Base-by-base conservation (phyloP, 2,888 invertebrate genomes). In the Listrodromus nycthemerus region DNA sequence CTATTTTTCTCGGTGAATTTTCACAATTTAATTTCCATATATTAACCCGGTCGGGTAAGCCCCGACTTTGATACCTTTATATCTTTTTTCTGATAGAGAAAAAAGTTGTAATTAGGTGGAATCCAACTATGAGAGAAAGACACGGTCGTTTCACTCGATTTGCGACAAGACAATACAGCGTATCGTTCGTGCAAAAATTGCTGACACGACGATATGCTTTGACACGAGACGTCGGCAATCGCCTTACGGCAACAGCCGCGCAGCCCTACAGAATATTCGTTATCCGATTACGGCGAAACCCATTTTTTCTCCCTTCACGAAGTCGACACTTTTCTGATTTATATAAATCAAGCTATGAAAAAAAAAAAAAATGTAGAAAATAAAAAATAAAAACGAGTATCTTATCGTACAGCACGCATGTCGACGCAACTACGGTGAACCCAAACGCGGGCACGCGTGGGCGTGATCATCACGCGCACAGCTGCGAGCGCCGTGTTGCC, bases 191-290 rank as follows among this genome's bases (percentile, higher is more conserved):
- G 37, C 41, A 45, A 50, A 37, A 82, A 61, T 50, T 69, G 82
- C 78, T 82, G 82, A 82, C 82, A 78, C n/a, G 30, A 24, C 7
- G 33, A 27, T 27, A 41, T 45, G 37, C 8, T 48, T 58, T 8
- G 63, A 33, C 48, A 21, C 61, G 67, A 58, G 61, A 61, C 52
- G 55, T 55, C 16, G 45, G 73, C 48, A 78, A 82, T 82, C 73
- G 67, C 82, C 82, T 82, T 82, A 82, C 61, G 50, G 13, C 61
- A 73, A 61, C 41, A 69, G 55, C 52, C 8, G 77, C 48, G 77
- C 82, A 82, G 77, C 77, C 82, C 30, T 82, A 82, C 82, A 78
- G 61, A 61, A 67, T 52, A 45, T 66, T 73, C 48, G 21, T 61
- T 67, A 82, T 82, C 78, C 73, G 58, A 78, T 82, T 82, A 69